Evolutionary conservation across 2,113 vertebrate genomes (phyloP), one percentile per base, ranked within the genome.

Genomic region (Fulmarus glacialis): DNA sequence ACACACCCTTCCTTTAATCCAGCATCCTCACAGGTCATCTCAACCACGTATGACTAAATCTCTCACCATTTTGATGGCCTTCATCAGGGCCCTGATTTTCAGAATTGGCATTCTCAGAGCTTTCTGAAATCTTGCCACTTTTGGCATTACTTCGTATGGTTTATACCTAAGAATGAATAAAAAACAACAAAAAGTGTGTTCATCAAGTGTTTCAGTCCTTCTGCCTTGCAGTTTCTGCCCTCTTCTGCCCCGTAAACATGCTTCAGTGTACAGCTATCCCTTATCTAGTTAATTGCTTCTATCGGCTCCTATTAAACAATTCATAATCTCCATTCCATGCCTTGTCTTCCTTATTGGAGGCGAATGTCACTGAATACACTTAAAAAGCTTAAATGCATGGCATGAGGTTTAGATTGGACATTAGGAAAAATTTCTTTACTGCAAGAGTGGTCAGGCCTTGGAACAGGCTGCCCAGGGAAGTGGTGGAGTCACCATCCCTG

Each of bases 81-180:
- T 20, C 43, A 22, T 29, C 40, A 66, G 20, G 16, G 18, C 9
- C 18, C 22, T 45, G 34, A 53, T 89, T 40, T 58, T 62, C 59
- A 53, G 34, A 52, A 32, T 1, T 0, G 2, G 5, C 11, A 26
- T 60, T 72, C 36, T 75, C 0, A 2, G 36, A 30, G 20, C 18
- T 64, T 79, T 82, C 38, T 53, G 58, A 80, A 43, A 45, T 68
- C 48, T 48, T 29, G 32, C 12, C 23, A 8, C 3, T 62, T 81
- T 8, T 4, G 22, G 14, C 21, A 36, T 50, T 84, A 74, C 13
- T 32, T 58, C 5, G 9, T 14, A 23, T 0, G 1, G 7, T 86
- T 86, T 52, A 50, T 18, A 40, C 3, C 6, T 10, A 58, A 66
- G 72, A 67, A 30, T 18, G 1, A 71, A 67, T 38, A 40, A 81